Evolutionary conservation across 1,140 invertebrate species (phyloP).

Genomic region (Bombyx mandarina): DNA sequence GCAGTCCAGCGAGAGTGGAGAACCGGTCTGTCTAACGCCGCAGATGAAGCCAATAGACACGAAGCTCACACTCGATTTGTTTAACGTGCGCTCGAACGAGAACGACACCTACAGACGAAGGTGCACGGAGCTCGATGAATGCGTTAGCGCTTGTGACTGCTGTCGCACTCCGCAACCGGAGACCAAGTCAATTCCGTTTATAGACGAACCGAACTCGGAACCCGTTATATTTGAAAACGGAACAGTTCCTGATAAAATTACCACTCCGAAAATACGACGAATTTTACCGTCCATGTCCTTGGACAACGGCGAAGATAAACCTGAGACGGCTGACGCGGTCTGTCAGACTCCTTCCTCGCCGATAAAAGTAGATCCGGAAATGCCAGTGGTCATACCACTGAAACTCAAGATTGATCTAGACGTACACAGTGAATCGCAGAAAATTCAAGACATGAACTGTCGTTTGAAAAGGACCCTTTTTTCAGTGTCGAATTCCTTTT

Average conservation of each 20-base stretch:
- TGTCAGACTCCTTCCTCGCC: slow-evolving; percentile 51
- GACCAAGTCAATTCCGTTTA: slow-evolving; percentile 56
- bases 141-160: slow-evolving; percentile 59
- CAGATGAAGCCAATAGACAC: slow-evolving; percentile 57
- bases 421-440: slow-evolving; percentile 35
- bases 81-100: slow-evolving; percentile 35
- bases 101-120: slow-evolving; percentile 32
- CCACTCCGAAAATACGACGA: slow-evolving; percentile 50
- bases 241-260: slow-evolving; percentile 28
- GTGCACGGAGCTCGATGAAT: slow-evolving; percentile 49
- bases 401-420: slow-evolving; percentile 39
- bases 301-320: slow-evolving; percentile 45
- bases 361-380: slow-evolving; percentile 19
- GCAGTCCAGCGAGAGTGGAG: slow-evolving; percentile 41
- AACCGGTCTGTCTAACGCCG: slow-evolving; percentile 42
- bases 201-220: slow-evolving; percentile 62
- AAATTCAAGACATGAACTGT: slow-evolving; percentile 40
- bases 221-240: slow-evolving; percentile 63
- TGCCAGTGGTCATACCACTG: slow-evolving; percentile 10
- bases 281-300: slow-evolving; percentile 54
- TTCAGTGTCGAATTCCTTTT: slow-evolving; percentile 42
- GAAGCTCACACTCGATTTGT: slow-evolving; percentile 46
- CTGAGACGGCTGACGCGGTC: slow-evolving; percentile 46
- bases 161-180: slow-evolving; percentile 60
- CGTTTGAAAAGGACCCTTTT: slow-evolving; percentile 44